Base-by-base conservation (phyloP, 2,888 invertebrate genomes). In the Nysson spinosus region DNA sequence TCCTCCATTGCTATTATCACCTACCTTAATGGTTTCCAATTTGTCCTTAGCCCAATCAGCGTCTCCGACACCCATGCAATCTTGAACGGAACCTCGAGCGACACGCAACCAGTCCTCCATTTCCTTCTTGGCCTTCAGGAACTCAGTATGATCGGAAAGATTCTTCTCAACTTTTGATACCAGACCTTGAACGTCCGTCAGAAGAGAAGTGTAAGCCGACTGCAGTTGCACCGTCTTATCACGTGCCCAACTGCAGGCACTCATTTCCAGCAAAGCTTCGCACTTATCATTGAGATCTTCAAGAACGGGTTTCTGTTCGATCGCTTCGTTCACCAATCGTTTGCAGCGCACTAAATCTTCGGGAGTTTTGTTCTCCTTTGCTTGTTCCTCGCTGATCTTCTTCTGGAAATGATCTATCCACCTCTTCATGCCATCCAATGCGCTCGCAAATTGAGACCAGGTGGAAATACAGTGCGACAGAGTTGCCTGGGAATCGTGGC, bases 131-230 rank as follows among this genome's bases (percentile, higher is more conserved):
- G 95, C 95, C 78, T 95, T 95, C 4, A 95, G 90, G 86, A 97
- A 96, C 83, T 97, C 96, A 0, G 95, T 95, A 82, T 96, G 96
- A 85, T 97, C 96, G 0, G 95, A 94, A 0, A 97, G 88, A 85
- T 95, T 96, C 88, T 96, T 96, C 84, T 97, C 96, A 7, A 96
- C 93, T 83, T 94, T 94, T 1, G 95, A 93, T 14, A 96, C 93
- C 32, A 96, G 88, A 57, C 91, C 93, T 89, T 96, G 96, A 20
- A 93, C 93, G 67, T 92, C 92, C 0, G 95, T 94, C 20, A 96
- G 85, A 9, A 96, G 86, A 69, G 93, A 92, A 0, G 95, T 94
- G 81, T 96, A 96, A 56, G 92, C 91, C 1, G 94, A 93, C 88
- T 96, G 96, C 0, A 95, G 88, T 79, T 94, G 93, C 0, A 96